These are phyloP conservation scores for Panopea generosa DNA, from an alignment of 2,888 invertebrate species.

Conservation along the genomic window DNA sequence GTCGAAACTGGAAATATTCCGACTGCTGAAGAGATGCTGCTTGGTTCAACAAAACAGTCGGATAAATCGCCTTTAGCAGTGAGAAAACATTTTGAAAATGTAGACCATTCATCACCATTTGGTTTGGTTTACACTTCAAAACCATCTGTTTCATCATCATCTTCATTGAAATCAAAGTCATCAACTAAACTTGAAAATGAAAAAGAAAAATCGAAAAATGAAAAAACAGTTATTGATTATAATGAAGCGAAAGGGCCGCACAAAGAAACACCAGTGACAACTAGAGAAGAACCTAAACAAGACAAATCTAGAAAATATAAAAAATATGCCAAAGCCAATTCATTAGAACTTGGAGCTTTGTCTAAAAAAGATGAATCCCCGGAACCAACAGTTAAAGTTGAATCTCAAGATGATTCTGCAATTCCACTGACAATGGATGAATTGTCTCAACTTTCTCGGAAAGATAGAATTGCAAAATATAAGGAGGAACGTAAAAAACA, in stretches of 20 bases:
- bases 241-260: conserved; percentile 21
- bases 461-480: conserved; percentile 90
- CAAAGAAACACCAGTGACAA: conserved; percentile 20
- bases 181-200: too few relatives aligned
- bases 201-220: conserved; percentile 13
- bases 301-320: conserved; percentile 40
- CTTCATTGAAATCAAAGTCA: conserved; percentile 20
- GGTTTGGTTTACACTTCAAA: conserved; percentile 48
- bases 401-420: conserved; percentile 45
- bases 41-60: conserved; percentile 31
- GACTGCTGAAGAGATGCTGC: conserved; percentile 50
- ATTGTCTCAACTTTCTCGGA: conserved; percentile 67
- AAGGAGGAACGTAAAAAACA: conserved; percentile 91
- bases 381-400: conserved; percentile 8
- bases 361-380: conserved; percentile 23
- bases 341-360: conserved; percentile 56
- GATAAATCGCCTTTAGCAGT: conserved; percentile 25
- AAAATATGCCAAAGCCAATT: conserved; percentile 58
- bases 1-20: conserved; percentile 26
- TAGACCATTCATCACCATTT: conserved; percentile 56
- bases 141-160: conserved; percentile 21
- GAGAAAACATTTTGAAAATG: conserved; percentile 32
- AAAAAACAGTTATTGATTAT: conserved; percentile 4
- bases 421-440: conserved; percentile 41
- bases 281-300: conserved; percentile 16